Percentiles rank a stretch among this genome's conserved stretches.
Evolutionary conservation across 2,888 invertebrate species (phyloP).

Genomic region (Archaeoteleia sp.): DNA sequence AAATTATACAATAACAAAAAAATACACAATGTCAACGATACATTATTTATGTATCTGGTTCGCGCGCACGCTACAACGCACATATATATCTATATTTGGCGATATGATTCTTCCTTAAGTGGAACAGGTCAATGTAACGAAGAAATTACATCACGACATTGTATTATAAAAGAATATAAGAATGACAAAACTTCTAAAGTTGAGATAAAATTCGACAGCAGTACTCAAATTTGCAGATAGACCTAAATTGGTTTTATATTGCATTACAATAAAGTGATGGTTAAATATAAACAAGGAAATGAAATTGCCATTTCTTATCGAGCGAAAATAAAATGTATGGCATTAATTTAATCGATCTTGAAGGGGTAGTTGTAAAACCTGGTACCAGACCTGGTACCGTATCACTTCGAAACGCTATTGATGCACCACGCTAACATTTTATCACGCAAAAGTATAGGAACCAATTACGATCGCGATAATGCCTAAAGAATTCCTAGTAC

Average conservation of each 20-base stretch:
- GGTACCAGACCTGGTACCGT: slow-evolving; percentile 63
- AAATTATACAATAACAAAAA: not conserved
- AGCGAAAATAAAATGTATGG: not conserved
- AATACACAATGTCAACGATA: slow-evolving; percentile 5
- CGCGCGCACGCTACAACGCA: slow-evolving; percentile 47
- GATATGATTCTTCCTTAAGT: slow-evolving; percentile 52
- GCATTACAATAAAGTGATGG: too few species aligned
- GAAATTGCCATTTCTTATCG: too few species aligned
- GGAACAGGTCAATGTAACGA: slow-evolving; percentile 59
- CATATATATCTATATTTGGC: slow-evolving; percentile 53
- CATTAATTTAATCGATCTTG: slow-evolving; percentile 19
- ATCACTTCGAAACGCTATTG: slow-evolving; percentile 51
- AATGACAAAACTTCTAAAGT: too few species aligned
- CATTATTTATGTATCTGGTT: slow-evolving; percentile 52
- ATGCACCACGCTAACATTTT: slow-evolving; percentile 53
- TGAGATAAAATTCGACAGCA: too few species aligned
- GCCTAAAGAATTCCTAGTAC: slow-evolving; percentile 4
- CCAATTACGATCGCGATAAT: slow-evolving; percentile 17
- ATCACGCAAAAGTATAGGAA: slow-evolving; percentile 37
- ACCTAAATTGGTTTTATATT: too few species aligned
- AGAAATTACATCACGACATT: slow-evolving; percentile 44
- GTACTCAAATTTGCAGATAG: too few species aligned
- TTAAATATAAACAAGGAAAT: too few species aligned
- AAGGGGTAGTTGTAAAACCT: slow-evolving; percentile 34
- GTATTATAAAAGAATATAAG: too few species aligned